Evolutionary conservation across 2,797 vertebrate genomes (phyloP).

Genomic region (Xenops minutus): DNA sequence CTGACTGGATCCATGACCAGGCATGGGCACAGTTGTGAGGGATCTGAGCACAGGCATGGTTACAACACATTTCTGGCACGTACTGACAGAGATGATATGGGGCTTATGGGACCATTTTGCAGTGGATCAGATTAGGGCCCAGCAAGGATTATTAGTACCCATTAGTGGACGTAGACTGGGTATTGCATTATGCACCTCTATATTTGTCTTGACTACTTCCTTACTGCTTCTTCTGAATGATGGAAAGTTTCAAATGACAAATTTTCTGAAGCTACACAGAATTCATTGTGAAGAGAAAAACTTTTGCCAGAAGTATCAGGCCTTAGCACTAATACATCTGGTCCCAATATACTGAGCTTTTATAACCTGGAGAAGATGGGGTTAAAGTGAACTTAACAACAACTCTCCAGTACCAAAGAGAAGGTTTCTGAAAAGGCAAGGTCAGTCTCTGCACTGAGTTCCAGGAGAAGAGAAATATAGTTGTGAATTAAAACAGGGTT

Average conservation of each 20-base stretch:
- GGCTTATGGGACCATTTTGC: not conserved
- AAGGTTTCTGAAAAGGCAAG: not conserved
- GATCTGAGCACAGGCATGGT: not conserved
- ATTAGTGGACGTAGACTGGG: not conserved
- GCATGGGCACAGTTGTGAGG: not conserved
- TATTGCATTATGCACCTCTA: not conserved
- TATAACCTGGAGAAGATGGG: not conserved
- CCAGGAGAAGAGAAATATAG: not conserved
- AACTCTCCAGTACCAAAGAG: not conserved
- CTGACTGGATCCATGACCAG: accelerated
- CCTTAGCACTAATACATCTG: not conserved
- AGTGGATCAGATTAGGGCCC: not conserved
- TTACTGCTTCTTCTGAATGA: not conserved
- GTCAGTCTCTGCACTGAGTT: not conserved
- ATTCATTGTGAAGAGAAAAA: not conserved
- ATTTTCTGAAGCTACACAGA: not conserved
- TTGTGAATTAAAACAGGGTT: not conserved
- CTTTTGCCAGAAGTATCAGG: not conserved
- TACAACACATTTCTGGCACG: not conserved
- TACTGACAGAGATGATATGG: not conserved
- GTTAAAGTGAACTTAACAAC: not conserved
- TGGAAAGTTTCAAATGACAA: not conserved
- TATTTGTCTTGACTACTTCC: not conserved
- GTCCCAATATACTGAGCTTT: not conserved
- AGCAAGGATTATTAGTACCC: not conserved